Evolutionary conservation across 2,797 vertebrate genomes (phyloP), one percentile per base, ranked within the genome.

Genomic region (Dendrocincla tyrannina): DNA sequence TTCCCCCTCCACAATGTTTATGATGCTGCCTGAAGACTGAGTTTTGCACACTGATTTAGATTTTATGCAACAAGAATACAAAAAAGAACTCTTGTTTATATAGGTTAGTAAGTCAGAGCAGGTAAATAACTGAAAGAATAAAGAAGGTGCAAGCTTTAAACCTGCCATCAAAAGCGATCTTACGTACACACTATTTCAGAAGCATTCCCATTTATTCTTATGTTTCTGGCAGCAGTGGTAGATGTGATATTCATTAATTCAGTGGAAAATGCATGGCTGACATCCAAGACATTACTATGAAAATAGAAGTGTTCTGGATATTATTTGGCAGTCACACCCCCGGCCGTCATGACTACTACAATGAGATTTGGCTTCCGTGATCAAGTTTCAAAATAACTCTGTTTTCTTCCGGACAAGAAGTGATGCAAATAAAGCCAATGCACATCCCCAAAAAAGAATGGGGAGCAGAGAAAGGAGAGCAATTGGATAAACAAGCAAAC

Each of bases 331-430:
- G 85, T 94, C 74, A 91, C 77, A 85, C 78, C 95, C 92, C 95
- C 66, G 6, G 89, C 85, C 86, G 96, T 63, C 80, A 95, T 42
- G 83, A 88, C 70, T 90, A 94, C 94, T 87, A 93, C 91, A 92
- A 95, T 95, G 88, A 86, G 92, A 93, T 62, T 75, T 91, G 68
- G 87, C 77, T 93, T 95, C 78, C 22, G 1, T 30, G 42, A 90
- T 93, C 87, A 73, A 90, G 84, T 73, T 94, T 85, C 91, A 95
- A 88, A 96, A 97, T 96, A 96, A 93, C 79, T 90, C 85, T 85
- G 72, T 86, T 92, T 87, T 88, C 77, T 88, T 90, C 95, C 10
- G 13, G 88, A 91, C 32, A 49, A 93, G 69, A 63, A 84, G 25
- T 19, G 74, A 93, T 90, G 70, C 59, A 95, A 84, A 92, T 69